Conservation (phyloP, 2,797 vertebrate genomes). For the Meriones psammophilus region DNA sequence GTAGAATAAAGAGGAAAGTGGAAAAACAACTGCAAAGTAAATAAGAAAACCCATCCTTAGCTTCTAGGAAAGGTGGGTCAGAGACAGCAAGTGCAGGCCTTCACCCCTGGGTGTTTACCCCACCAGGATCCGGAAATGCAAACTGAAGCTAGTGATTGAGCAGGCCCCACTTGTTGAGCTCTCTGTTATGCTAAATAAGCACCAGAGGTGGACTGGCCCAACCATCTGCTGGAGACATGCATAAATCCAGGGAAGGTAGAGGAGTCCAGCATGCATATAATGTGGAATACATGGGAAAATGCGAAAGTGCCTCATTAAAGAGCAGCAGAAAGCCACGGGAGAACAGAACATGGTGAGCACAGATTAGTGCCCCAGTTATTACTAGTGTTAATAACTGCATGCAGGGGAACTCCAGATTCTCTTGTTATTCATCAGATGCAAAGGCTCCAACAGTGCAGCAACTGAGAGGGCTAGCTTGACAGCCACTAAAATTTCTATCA, state of each 20-base stretch:
- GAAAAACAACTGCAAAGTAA: conserved; percentile 62
- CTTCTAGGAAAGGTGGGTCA: conserved; percentile 41
- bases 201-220: conserved; percentile 77
- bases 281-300: conserved; percentile 73
- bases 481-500: conserved; percentile 28
- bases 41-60: conserved; percentile 21
- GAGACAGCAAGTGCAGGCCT: conserved; percentile 47
- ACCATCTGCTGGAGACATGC: conserved; percentile 83
- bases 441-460: not conserved
- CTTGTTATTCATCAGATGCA: conserved; percentile 70
- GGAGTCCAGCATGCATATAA: conserved; percentile 72
- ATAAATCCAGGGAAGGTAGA: conserved; percentile 82
- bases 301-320: conserved; percentile 73
- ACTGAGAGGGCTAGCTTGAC: not conserved
- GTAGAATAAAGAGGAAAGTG: conserved; percentile 18
- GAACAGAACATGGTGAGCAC: conserved; percentile 62
- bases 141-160: conserved; percentile 56
- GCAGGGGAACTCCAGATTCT: conserved; percentile 60
- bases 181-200: conserved; percentile 85
- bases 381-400: conserved; percentile 78
- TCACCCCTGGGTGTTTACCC: conserved; percentile 50
- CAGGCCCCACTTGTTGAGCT: conserved; percentile 42
- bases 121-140: conserved; percentile 74
- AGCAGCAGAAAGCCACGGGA: conserved; percentile 71
- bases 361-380: conserved; percentile 78